Base-by-base conservation (phyloP, 1,140 invertebrate species). In the Drosophila athabasca region DNA sequence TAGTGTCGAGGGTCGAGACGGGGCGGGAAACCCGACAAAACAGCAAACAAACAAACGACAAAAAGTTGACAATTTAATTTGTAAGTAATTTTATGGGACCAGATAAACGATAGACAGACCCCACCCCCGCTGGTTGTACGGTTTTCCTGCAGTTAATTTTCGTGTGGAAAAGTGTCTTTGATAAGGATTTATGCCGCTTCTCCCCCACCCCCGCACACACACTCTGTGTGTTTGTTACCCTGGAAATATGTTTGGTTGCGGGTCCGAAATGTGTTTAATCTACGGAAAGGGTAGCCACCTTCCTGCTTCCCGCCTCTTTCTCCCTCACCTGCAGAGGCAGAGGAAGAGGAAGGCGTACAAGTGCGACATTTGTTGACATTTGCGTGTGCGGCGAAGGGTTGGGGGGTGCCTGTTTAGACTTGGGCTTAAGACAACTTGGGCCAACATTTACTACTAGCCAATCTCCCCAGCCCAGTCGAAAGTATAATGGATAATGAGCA, bases 11-110 rank as follows among this genome's bases (percentile, higher is more conserved):
- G 61, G 67, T 59, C 69, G 68, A 77, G 44, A 76, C 76, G 17
- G 17, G 17, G 68, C 75, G 79, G 68, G 67, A 69, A 44, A 69
- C 66, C 51, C 48, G 43, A 45, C 43, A 41, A 26, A 45, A 29
- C 22, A 44, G 24, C 24, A 64, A 19, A 39, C 39, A 43, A 35
- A 39, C 45, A 53, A 51, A 55, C 46, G 35, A 60, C 59, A 48
- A 76, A 77, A 79, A 88, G 83, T 88, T 88, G 83, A 88, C 84
- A 88, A 88, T 88, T 88, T 83, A 89, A 89, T 88, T 88, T 88
- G 83, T 89, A 58, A 78, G 59, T 72, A 79, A 76, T 83, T 85
- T 81, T 49, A 77, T 82, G 68, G 79, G 76, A 39, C 35, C 35
- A 39, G 35, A 39, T 39, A 39, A 13, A 35, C 31, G 31, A 3